phyloP scores from a whole-genome alignment of 2,888 invertebrate genomes.

The Beris morrisii region DNA sequence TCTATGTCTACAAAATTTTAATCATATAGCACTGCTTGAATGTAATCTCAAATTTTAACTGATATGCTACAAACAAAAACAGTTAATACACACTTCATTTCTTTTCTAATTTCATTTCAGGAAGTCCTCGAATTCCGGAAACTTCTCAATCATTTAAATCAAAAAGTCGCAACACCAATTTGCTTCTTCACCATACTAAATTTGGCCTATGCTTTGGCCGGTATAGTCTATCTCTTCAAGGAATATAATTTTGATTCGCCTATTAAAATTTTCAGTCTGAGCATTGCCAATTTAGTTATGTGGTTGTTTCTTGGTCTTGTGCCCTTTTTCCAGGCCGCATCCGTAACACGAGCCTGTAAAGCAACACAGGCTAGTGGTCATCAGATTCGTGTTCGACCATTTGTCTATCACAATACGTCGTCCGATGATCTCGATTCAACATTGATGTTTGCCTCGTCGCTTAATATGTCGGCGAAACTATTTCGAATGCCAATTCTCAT shows the following conservation, averaged over 20 bases:
- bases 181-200: constrained; percentile 77
- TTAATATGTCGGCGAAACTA: constrained; percentile 73
- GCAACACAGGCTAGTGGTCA: constrained; percentile 75
- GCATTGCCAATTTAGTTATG: constrained; percentile 63
- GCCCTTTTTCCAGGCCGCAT: constrained; percentile 67
- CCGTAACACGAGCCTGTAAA: constrained; percentile 71
- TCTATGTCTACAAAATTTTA: no score
- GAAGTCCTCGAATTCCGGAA: constrained; percentile 80
- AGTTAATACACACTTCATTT: not conserved
- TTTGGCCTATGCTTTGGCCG: constrained; percentile 71
- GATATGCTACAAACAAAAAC: no score
- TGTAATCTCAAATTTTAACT: no score
- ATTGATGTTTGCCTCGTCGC: constrained; percentile 73
- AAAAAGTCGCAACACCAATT: constrained; percentile 73
- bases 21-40: no score
- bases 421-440: constrained; percentile 75
- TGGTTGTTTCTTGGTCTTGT: constrained; percentile 50
- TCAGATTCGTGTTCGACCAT: constrained; percentile 75
- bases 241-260: constrained; percentile 62
- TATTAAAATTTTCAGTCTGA: constrained; percentile 65
- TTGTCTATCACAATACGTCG: constrained; percentile 77
- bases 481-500: constrained; percentile 74
- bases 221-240: constrained; percentile 68
- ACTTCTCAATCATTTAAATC: constrained; percentile 74
- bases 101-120: constrained; percentile 56